Base-by-base conservation (phyloP, 2,888 invertebrate species). In the Creontiades dilutus region DNA sequence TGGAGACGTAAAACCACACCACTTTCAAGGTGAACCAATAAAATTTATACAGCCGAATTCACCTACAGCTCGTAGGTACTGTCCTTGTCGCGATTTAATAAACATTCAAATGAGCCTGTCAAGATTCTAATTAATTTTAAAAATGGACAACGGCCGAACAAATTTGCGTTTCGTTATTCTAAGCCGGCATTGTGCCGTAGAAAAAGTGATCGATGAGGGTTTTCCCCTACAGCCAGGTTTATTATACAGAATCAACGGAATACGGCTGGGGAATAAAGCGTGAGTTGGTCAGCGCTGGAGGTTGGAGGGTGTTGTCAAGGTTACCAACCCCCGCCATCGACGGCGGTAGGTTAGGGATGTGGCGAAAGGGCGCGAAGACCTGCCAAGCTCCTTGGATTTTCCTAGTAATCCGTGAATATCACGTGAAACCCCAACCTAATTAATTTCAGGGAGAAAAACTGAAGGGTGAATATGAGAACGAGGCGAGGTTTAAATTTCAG, bases 231-330 rank as follows among this genome's bases (percentile, higher is more conserved):
- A 68, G 68, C 68, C n/a, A 78, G 16, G 78, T 78, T 46, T 78
- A 37, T 37, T 37, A 37, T 19, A 68, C 19, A 68, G 68, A 68
- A 23, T 68, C 23, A 68, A 68, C 68, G 27, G 68, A 23, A 82
- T 16, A 81, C 19, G 80, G 46, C 4, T 14, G 76, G 4, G n/a
- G 80, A 37, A 37, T 37, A 37, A 23, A 82, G 47, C 57, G 85
- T 86, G 86, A 86, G 68, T 16, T 86, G 86, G 86, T 86, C 86
- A 86, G 48, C 86, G 75, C 55, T 16, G 37, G 85, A 37, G 75
- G 68, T 12, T 86, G 82, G 75, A 80, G 88, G 88, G 88, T 78
- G 88, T 88, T 88, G 88, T 88, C 88, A 88, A 88, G 88, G 88
- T 88, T 88, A 88, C 88, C 88, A 88, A 55, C 76, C 23, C 86